Base-by-base conservation (phyloP, 1,140 invertebrate genomes). In the Drosophila setifemur region DNA sequence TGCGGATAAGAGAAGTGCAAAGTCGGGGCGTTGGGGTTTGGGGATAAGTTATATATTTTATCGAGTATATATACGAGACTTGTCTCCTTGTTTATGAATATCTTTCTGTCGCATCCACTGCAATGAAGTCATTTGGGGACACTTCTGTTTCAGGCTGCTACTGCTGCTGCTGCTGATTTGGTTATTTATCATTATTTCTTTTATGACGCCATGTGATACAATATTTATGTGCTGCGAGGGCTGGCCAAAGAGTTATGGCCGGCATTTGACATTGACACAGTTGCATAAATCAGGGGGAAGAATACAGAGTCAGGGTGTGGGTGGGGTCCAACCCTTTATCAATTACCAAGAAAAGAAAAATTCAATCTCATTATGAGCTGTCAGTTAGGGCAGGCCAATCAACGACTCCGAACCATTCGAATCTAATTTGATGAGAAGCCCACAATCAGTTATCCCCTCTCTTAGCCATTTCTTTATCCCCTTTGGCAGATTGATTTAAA, bases 121-220 rank as follows among this genome's bases (percentile, higher is more conserved):
- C 35, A 54, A 44, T 83, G 82, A 86, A 86, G 81, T 86, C 82
- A 86, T 86, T 86, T 70, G 44, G 53, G 21, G 63, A 50, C 61
- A 66, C 61, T 66, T 64, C 42, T 64, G 60, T 39, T 63, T 47
- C 26, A 25, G 14, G 5, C 33, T 16, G 52, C 57, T 60, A 25
- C 35, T 33, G 12, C 49, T 23, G 37, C 18, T 39, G 39, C 25
- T 53, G 71, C 75, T 86, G 81, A 86, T 86, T 86, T 86, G 81
- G 81, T 86, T 86, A 86, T 86, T 86, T 86, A 86, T 86, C 81
- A 87, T 86, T 86, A 86, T 87, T 86, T 73, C 72, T 67, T 61
- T 76, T 86, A 86, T 87, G 75, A 86, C 54, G 81, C 52, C 81
- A 83, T 86, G 63, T 86, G 82, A 81, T 81, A 87, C 76, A 87